Base-by-base conservation (phyloP, 2,797 vertebrate genomes). In the Tragopan temminckii region DNA sequence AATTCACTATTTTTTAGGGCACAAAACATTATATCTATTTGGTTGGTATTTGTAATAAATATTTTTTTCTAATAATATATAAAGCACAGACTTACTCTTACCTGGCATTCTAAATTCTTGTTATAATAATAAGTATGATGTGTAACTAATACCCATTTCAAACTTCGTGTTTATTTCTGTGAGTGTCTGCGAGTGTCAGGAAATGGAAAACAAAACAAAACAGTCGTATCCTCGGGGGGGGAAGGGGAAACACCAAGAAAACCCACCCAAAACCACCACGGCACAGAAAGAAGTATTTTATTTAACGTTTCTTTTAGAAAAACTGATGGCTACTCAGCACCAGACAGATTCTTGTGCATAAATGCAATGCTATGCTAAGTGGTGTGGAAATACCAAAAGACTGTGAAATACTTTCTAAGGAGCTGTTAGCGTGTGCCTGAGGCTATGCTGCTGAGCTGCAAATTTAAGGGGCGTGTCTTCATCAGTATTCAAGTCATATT, bases 391-490 rank as follows among this genome's bases (percentile, higher is more conserved):
- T 64, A 70, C 45, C 23, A 50, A 58, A 83, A 52, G 91, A 89
- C 79, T 46, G 7, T 68, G 85, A 92, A 95, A 71, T 91, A 92
- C 93, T 92, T 94, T 93, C 58, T 80, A 92, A 80, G 45, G 85
- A 83, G 50, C 43, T 85, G 81, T 78, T 95, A 92, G 58, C 53
- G 5, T 18, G 42, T 78, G 84, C 93, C 94, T 70, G n/a, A 78
- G 92, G 96, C 94, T 92, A 75, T 64, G 68, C 62, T 85, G 91
- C 87, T 50, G 69, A 92, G 66, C 35, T 76, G 85, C 77, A 95
- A 80, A 92, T 91, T 68, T 69, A 89, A 92, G 63, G 80, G 91
- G 82, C 2, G 3, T 89, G 68, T 80, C 92, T 90, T 66, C 53
- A 75, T 92, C 62, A 88, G 82, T 67, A 91, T 94, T 93, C 87